A percentile compares a stretch with the other conserved stretches of the same genome.
Evolutionary conservation across 2,888 invertebrate genomes (phyloP).

Genomic region (Beris morrisii): DNA sequence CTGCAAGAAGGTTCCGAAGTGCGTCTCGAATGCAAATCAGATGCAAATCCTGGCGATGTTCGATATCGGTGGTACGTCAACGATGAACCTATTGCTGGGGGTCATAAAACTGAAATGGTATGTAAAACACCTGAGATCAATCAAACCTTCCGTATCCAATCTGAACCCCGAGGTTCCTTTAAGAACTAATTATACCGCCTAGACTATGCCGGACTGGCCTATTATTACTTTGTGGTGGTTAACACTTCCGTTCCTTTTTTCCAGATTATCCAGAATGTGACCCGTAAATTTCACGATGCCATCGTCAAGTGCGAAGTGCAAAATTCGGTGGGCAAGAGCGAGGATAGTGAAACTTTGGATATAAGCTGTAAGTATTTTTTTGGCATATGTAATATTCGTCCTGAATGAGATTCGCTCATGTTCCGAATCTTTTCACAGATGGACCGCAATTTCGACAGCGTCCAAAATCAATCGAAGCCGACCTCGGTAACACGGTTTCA

Average conservation of each 20-base stretch:
- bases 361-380: slow-evolving; percentile 79
- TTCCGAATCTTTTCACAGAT: slow-evolving; percentile 59
- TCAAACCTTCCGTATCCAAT: neutral
- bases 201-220: neutral
- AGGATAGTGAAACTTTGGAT: slow-evolving; percentile 82
- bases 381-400: slow-evolving; percentile 7
- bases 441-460: slow-evolving; percentile 78
- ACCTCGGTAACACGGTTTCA: slow-evolving; percentile 75
- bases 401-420: slow-evolving; percentile 2
- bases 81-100: slow-evolving; percentile 76
- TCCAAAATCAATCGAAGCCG: slow-evolving; percentile 80
- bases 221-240: slow-evolving; percentile 12
- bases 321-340: slow-evolving; percentile 90
- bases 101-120: slow-evolving; percentile 78
- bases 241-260: neutral
- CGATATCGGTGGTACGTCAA: slow-evolving; percentile 87
- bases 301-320: slow-evolving; percentile 89
- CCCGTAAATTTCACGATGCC: slow-evolving; percentile 80
- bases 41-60: slow-evolving; percentile 85
- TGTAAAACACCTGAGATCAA: slow-evolving; percentile 43
- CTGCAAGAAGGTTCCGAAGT: slow-evolving; percentile 82
- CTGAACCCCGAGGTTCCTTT: neutral
- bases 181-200: neutral
- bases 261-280: slow-evolving; percentile 75
- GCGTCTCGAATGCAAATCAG: slow-evolving; percentile 78